phyloP scores from a whole-genome alignment of 2,888 invertebrate species.

The Sinhomidia bicolor region DNA sequence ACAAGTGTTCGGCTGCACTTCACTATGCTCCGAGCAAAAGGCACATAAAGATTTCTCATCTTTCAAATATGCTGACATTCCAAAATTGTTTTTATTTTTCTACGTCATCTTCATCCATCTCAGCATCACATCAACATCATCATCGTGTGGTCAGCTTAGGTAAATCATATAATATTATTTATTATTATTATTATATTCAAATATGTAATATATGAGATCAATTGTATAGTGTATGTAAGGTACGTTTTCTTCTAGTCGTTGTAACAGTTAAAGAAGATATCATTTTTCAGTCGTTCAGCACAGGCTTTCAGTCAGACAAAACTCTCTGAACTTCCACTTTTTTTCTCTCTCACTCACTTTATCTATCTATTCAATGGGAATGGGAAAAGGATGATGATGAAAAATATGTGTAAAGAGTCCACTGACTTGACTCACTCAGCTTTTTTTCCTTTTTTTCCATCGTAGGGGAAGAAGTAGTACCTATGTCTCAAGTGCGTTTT shows the following conservation, averaged over 20 bases:
- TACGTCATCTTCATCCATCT: constrained; percentile 58
- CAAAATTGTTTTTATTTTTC: constrained; percentile 70
- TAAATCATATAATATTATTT: not conserved
- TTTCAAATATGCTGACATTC: constrained; percentile 71
- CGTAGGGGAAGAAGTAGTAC: too few relatives aligned
- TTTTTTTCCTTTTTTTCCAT: not conserved
- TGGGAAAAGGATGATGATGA: constrained; percentile 40
- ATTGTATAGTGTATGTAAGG: constrained; percentile 10
- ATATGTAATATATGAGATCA: not conserved
- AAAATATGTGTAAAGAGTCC: constrained; percentile 48
- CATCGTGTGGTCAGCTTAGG: not conserved
- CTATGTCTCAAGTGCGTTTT: constrained; percentile 9
- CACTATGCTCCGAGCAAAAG: constrained; percentile 48
- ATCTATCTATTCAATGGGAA: constrained; percentile 35
- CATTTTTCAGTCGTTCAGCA: constrained; percentile 63
- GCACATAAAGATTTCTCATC: constrained; percentile 67
- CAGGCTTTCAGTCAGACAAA: constrained; percentile 45
- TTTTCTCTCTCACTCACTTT: too few relatives aligned
- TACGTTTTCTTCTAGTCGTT: not conserved
- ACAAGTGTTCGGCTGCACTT: not conserved
- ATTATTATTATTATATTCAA: too few relatives aligned
- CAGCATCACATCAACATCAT: not conserved
- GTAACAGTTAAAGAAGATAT: constrained; percentile 67
- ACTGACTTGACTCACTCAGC: constrained; percentile 37
- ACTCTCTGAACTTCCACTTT: constrained; percentile 62